These are phyloP conservation scores for Nycticebus coucang DNA, from an alignment of 2,113 vertebrate genomes.

Conservation along the genomic window DNA sequence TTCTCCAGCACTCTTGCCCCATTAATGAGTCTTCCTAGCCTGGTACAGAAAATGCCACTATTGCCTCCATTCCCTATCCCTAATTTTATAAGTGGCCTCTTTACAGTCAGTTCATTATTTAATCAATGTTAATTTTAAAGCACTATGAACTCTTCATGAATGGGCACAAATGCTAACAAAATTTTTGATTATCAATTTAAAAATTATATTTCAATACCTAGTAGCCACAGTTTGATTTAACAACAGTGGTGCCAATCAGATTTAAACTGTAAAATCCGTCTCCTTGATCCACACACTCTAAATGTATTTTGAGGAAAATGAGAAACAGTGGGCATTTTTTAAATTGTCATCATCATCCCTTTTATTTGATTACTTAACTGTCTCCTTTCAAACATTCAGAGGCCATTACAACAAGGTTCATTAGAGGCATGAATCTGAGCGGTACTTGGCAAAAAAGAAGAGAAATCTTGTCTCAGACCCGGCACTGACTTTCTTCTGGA, in stretches of 20 bases:
- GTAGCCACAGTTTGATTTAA: constrained; percentile 68
- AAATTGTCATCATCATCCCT: constrained; percentile 9
- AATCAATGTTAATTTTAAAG: constrained; percentile 84
- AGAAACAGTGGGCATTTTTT: background rate
- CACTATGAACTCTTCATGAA: constrained; percentile 79
- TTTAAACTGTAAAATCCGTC: constrained; percentile 31
- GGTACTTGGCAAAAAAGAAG: background rate
- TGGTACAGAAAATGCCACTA: constrained; percentile 68
- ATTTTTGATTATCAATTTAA: constrained; percentile 78
- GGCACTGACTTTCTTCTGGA: background rate
- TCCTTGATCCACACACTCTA: constrained; percentile 33
- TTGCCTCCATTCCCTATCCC: background rate
- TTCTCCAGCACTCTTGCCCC: constrained; percentile 72
- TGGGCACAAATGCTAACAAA: constrained; percentile 74
- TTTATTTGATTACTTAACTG: constrained; percentile 42
- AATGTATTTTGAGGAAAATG: background rate
- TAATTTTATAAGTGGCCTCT: constrained; percentile 76
- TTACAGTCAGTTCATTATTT: constrained; percentile 79
- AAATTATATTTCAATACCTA: constrained; percentile 74
- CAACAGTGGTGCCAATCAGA: constrained; percentile 19
- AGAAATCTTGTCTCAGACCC: background rate
- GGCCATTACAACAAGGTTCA: background rate
- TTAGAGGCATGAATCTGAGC: constrained; percentile 3
- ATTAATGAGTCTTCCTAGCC: constrained; percentile 77
- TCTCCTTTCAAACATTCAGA: background rate